phyloP scores from a whole-genome alignment of 2,888 invertebrate genomes.

The Leucoptera coffeella region DNA sequence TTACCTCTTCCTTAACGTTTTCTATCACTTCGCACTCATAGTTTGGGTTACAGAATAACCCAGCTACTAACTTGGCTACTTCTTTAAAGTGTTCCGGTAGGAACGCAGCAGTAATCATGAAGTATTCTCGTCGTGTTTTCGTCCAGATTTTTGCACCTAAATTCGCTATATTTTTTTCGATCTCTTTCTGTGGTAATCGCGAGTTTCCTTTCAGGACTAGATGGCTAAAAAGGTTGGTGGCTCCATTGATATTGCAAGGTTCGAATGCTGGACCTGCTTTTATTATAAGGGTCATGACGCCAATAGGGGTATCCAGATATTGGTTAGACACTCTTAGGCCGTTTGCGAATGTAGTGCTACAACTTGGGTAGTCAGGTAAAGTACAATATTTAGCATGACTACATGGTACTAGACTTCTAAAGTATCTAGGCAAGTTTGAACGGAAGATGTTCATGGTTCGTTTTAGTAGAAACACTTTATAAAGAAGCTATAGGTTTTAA shows the following conservation, averaged over 20 bases:
- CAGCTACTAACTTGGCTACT: too few species aligned
- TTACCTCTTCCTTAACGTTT: slow-evolving; percentile 12
- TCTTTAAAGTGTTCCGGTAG: slow-evolving; percentile 12
- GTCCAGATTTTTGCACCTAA: slow-evolving; percentile 15
- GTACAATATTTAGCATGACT: too few species aligned
- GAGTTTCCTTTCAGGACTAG: slow-evolving; percentile 22
- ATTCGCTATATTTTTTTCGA: slow-evolving; percentile 11
- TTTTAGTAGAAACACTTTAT: too few species aligned
- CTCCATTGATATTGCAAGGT: slow-evolving; percentile 17
- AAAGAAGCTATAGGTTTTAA: too few species aligned
- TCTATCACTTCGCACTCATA: too few species aligned
- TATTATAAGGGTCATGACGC: slow-evolving; percentile 17
- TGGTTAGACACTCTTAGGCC: slow-evolving; percentile 23
- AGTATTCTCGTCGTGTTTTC: slow-evolving; percentile 20
- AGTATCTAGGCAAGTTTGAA: too few species aligned
- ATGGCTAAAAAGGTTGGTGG: slow-evolving; percentile 29
- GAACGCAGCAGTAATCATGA: slow-evolving; percentile 16
- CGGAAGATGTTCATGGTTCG: too few species aligned
- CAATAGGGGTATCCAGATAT: slow-evolving; percentile 10
- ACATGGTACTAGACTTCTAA: too few species aligned
- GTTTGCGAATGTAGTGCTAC: too few species aligned
- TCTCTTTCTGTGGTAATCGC: slow-evolving; percentile 7
- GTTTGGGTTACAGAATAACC: too few species aligned
- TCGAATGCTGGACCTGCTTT: slow-evolving; percentile 27
- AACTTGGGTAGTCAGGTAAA: too few species aligned